Percentiles rank a stretch among this genome's conserved stretches.
Conservation (phyloP, 2,888 invertebrate species). For the Trilocha varians region DNA sequence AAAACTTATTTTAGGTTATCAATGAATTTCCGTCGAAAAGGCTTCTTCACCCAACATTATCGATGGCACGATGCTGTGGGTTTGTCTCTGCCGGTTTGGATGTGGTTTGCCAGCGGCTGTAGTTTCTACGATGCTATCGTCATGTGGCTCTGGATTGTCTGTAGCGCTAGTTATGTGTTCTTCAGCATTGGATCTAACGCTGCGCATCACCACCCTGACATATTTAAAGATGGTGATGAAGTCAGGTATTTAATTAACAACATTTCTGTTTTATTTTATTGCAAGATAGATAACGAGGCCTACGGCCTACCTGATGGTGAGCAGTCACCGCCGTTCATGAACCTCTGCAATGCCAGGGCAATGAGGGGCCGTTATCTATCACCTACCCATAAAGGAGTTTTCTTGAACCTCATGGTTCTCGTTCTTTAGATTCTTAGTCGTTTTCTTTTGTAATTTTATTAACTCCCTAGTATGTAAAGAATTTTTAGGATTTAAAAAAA, state of each 20-base stretch:
- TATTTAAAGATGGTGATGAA: conserved; percentile 86
- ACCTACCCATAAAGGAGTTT: too few relatives aligned
- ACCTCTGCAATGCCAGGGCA: too few relatives aligned
- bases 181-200: conserved; percentile 79
- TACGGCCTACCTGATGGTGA: too few relatives aligned
- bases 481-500: too few relatives aligned
- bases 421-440: too few relatives aligned
- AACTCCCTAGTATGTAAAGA: too few relatives aligned
- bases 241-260: conserved; percentile 74
- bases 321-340: too few relatives aligned
- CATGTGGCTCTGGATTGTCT: conserved; percentile 74
- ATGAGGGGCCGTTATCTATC: too few relatives aligned
- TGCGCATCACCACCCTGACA: conserved; percentile 86
- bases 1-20: conserved; percentile 32
- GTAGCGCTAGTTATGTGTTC: conserved; percentile 75
- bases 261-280: too few relatives aligned
- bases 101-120: conserved; percentile 46
- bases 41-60: conserved; percentile 38
- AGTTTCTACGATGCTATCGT: conserved; percentile 37
- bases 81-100: conserved; percentile 52
- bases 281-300: too few relatives aligned
- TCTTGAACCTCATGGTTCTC: too few relatives aligned
- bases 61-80: conserved; percentile 47
- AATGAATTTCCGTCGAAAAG: conserved; percentile 32
- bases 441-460: too few relatives aligned